Evolutionary conservation across 2,797 vertebrate genomes (phyloP).

Genomic region (Gouania willdenowi): DNA sequence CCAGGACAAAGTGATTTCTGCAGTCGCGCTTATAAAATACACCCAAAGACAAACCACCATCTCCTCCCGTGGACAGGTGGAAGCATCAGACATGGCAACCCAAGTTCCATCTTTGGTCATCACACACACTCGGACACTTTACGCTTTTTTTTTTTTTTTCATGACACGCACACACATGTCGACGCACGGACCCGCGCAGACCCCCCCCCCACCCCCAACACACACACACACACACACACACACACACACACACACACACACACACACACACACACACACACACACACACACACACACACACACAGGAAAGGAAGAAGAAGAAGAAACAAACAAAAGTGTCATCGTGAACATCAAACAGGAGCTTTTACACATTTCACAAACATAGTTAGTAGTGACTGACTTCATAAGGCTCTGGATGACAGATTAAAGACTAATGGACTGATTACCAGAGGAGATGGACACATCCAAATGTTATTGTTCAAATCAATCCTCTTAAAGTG

Average conservation of each 20-base stretch:
- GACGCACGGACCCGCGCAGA: no score
- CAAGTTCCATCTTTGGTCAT: no score
- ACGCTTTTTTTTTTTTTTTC: no score
- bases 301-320: no score
- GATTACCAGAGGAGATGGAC: constrained; percentile 3
- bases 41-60: constrained; percentile 26
- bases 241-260: background rate
- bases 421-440: background rate
- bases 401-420: background rate
- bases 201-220: no score
- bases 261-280: background rate
- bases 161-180: no score
- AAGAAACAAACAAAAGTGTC: background rate
- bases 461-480: constrained; percentile 3
- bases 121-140: no score
- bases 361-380: no score
- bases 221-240: background rate
- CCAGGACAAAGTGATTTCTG: constrained; percentile 21
- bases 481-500: constrained; percentile 3
- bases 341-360: background rate
- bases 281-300: background rate
- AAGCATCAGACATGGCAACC: constrained; percentile 60
- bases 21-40: constrained; percentile 35
- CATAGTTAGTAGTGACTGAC: background rate
- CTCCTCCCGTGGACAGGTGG: constrained; percentile 66